Conservation (phyloP, 2,113 vertebrate species). For the Myrmophylax atrothorax region DNA sequence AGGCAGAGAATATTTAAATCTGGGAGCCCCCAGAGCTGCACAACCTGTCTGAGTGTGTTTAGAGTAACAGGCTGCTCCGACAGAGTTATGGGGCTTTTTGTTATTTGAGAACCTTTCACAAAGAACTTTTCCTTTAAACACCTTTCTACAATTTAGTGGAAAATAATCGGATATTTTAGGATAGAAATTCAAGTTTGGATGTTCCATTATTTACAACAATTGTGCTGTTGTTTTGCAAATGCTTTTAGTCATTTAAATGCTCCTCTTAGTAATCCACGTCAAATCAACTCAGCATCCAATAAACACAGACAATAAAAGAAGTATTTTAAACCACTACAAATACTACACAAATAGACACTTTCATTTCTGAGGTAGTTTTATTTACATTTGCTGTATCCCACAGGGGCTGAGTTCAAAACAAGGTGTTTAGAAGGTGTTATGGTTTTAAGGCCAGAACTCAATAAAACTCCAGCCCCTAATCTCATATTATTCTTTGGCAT, state of each 20-base stretch:
- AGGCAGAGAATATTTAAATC: conserved; percentile 16
- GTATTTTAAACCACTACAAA: conserved; percentile 12
- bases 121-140: background rate
- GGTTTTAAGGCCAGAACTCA: background rate
- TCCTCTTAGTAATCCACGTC: background rate
- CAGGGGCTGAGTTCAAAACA: background rate
- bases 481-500: background rate
- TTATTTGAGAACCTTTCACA: background rate
- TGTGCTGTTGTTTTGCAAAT: background rate
- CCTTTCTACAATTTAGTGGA: background rate
- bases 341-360: background rate
- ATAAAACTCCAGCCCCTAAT: background rate
- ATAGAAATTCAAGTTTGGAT: background rate
- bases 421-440: background rate
- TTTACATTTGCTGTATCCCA: background rate
- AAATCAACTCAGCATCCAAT: background rate
- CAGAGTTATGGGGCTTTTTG: background rate
- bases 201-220: background rate
- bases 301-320: background rate
- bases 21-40: conserved; percentile 33
- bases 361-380: background rate
- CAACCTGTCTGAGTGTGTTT: conserved; percentile 50
- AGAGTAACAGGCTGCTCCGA: background rate
- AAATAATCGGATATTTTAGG: background rate
- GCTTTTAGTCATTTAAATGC: conserved; percentile 12